Percentiles rank a stretch among this genome's conserved stretches.
Evolutionary conservation across 2,113 vertebrate species (phyloP).

Genomic region (Anguilla rostrata): DNA sequence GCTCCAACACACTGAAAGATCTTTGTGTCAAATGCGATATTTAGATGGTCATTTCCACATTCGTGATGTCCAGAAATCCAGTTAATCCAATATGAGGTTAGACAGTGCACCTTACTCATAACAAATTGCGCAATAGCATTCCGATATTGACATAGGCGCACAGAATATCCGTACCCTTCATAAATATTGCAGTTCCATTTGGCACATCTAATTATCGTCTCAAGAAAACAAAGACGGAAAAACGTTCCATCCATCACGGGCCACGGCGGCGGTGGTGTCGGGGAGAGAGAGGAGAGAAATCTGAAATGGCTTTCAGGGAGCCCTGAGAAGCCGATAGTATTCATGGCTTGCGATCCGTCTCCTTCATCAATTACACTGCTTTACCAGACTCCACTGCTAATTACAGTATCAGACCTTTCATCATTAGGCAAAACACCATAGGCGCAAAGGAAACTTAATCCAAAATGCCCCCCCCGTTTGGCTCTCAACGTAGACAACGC

Average conservation of each 20-base stretch:
- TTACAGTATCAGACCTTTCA: neutral
- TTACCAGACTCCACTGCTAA: neutral
- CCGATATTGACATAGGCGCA: neutral
- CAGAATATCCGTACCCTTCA: neutral
- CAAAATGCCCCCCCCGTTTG: neutral
- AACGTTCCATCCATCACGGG: neutral
- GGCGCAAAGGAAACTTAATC: neutral
- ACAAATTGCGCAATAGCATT: neutral
- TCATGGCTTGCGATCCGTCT: neutral
- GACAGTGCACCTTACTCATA: neutral
- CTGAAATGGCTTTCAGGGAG: neutral
- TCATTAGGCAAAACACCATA: neutral
- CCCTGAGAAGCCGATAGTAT: neutral
- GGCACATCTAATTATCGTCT: neutral
- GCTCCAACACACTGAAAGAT: too few species aligned
- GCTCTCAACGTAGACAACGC: neutral
- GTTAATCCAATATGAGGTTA: neutral
- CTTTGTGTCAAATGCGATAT: too few species aligned
- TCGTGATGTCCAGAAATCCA: neutral
- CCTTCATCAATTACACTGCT: neutral
- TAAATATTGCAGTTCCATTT: neutral
- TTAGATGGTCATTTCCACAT: neutral
- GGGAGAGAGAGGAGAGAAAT: neutral
- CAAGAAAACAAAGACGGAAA: neutral
- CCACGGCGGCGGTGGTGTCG: neutral